These are phyloP conservation scores for Phyllostomus hastatus DNA, from an alignment of 2,113 vertebrate species.

Conservation along the genomic window DNA sequence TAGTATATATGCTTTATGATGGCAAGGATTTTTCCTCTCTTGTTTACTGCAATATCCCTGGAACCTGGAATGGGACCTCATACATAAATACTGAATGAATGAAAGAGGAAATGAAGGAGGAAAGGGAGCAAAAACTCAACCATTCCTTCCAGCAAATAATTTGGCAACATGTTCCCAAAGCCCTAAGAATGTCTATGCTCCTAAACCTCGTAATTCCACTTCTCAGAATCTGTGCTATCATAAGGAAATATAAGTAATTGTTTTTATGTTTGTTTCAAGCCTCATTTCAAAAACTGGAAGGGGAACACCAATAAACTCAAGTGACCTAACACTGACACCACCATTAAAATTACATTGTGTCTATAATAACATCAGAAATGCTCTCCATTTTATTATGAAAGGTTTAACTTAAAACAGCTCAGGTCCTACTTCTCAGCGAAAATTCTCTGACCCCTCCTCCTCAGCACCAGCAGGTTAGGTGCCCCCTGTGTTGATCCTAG, in stretches of 20 bases:
- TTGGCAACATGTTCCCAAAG: not conserved
- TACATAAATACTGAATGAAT: not conserved
- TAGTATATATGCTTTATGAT: not conserved
- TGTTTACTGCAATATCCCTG: not conserved
- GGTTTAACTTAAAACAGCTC: conserved; percentile 6
- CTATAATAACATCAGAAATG: not conserved
- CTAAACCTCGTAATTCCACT: not conserved
- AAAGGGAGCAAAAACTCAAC: not conserved
- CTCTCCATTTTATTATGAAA: not conserved
- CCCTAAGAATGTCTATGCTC: not conserved
- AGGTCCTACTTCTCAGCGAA: not conserved
- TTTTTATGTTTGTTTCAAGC: not conserved
- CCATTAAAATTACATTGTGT: not conserved
- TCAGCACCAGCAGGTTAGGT: not conserved
- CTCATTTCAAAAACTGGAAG: not conserved
- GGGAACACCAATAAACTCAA: not conserved
- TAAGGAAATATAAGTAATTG: not conserved
- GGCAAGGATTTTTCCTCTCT: not conserved
- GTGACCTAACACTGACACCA: not conserved
- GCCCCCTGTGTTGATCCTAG: not conserved
- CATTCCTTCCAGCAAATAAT: not conserved
- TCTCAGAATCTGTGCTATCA: not conserved
- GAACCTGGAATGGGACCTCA: not conserved
- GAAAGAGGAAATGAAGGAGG: not conserved
- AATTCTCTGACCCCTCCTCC: not conserved